Evolutionary conservation across 2,797 vertebrate species (phyloP).

Genomic region (Sylvia borin): DNA sequence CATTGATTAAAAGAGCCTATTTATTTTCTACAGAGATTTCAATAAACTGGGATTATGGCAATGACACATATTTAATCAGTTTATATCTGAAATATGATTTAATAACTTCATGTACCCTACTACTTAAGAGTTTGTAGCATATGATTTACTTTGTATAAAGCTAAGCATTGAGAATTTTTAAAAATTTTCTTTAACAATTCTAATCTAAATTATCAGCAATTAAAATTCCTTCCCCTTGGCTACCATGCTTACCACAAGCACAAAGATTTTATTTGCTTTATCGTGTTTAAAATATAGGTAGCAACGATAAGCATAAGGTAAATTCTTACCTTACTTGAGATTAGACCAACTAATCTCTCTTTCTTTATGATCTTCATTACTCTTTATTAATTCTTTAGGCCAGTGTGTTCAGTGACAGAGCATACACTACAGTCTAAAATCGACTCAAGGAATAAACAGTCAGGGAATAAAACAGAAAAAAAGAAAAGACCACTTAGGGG

Average conservation of each 20-base stretch:
- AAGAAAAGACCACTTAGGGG: neutral
- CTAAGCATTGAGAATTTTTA: neutral
- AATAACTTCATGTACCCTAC: neutral
- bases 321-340: neutral
- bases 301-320: neutral
- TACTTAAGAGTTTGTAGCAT: neutral
- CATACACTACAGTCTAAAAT: neutral
- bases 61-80: neutral
- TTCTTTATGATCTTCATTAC: neutral
- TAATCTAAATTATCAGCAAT: neutral
- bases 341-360: neutral
- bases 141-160: neutral
- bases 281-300: neutral
- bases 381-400: neutral
- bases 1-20: neutral
- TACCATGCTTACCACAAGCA: neutral
- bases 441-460: neutral
- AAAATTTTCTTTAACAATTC: neutral
- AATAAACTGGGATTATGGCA: neutral
- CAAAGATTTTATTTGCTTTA: neutral
- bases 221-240: neutral
- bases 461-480: neutral
- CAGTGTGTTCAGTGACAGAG: neutral
- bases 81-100: neutral
- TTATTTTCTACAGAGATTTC: neutral